phyloP scores from a whole-genome alignment of 2,113 vertebrate species.

The Colistium nudipinnis region DNA sequence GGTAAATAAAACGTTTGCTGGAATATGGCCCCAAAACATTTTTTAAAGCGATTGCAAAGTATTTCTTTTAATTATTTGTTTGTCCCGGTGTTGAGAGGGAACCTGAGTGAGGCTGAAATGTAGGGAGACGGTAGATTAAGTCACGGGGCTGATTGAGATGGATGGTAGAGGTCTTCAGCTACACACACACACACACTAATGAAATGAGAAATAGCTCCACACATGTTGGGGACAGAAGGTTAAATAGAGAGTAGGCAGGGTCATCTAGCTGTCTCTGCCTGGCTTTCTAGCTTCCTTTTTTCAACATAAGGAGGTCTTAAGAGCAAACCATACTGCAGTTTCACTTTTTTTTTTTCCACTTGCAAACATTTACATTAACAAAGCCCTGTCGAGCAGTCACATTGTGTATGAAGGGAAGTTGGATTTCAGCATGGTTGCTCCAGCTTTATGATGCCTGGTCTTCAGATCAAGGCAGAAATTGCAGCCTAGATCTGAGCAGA shows the following conservation, averaged over 20 bases:
- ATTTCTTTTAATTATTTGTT: conserved; percentile 31
- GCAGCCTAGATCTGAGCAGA: background rate
- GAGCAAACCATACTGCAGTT: conserved; percentile 27
- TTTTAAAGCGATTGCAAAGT: conserved; percentile 34
- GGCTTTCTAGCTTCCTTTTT: conserved; percentile 20
- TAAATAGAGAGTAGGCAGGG: conserved; percentile 64
- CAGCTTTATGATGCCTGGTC: conserved; percentile 18
- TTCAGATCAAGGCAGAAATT: conserved; percentile 22
- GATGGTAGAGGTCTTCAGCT: conserved; percentile 65
- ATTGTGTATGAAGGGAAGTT: conserved; percentile 13
- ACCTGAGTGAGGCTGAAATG: conserved; percentile 49
- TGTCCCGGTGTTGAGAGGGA: conserved; percentile 24
- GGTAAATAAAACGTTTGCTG: background rate
- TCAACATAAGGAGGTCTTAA: conserved; percentile 26
- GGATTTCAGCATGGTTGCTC: conserved; percentile 26
- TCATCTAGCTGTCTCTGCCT: conserved; percentile 68
- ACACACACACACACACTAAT: conserved; percentile 65
- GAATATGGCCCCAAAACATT: background rate
- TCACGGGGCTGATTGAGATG: conserved; percentile 76
- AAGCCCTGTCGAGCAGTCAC: conserved; percentile 15
- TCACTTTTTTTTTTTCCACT: conserved; percentile 16
- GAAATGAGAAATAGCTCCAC: conserved; percentile 77
- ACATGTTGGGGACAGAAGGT: conserved; percentile 57
- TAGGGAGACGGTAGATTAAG: conserved; percentile 77
- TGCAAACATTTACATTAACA: conserved; percentile 4